Conservation (phyloP, 2,113 vertebrate species). For the Chaetura pelagica region DNA sequence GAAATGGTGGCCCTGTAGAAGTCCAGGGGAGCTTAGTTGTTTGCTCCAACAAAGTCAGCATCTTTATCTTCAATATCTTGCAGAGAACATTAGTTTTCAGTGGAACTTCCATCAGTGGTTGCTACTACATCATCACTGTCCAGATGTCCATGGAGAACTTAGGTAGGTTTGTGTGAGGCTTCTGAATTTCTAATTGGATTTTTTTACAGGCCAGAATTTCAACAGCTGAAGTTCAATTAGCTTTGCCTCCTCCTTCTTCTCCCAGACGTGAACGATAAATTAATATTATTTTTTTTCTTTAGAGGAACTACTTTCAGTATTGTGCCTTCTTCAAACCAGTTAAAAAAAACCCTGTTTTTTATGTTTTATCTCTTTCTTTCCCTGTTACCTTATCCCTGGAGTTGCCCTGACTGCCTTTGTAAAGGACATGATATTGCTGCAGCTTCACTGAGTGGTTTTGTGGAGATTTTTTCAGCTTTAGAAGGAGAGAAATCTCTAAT, state of each 20-base stretch:
- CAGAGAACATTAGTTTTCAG: neutral
- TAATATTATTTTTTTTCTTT: neutral
- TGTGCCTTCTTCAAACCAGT: neutral
- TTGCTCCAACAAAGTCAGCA: neutral
- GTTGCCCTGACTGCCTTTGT: neutral
- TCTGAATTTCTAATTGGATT: neutral
- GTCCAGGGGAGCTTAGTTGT: neutral
- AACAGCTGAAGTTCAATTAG: neutral
- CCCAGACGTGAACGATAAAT: neutral
- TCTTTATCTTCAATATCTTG: neutral
- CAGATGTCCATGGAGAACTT: neutral
- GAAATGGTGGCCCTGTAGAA: neutral
- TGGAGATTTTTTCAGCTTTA: neutral
- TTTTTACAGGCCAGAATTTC: neutral
- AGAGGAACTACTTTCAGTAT: neutral
- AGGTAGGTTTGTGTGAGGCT: neutral
- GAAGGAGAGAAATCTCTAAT: neutral
- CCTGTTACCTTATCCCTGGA: neutral
- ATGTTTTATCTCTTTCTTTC: neutral
- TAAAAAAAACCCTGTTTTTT: accelerated
- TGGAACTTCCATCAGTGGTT: neutral
- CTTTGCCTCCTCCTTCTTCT: neutral
- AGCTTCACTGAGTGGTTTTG: neutral
- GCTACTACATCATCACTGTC: neutral
- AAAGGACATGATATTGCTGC: neutral